phyloP scores from a whole-genome alignment of 2,888 invertebrate genomes.

The Xestia rhomboidea region DNA sequence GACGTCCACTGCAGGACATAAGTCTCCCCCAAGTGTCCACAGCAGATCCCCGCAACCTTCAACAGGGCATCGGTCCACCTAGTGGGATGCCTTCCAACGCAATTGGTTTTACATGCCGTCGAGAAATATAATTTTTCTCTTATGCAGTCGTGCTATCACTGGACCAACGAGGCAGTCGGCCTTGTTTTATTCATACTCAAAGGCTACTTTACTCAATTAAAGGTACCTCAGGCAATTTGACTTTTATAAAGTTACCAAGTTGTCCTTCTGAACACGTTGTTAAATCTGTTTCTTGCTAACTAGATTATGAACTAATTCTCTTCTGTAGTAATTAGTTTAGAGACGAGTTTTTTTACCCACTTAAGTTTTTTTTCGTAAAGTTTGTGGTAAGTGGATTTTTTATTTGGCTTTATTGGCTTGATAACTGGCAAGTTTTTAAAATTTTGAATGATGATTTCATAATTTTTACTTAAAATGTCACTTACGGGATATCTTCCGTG shows the following conservation, averaged over 20 bases:
- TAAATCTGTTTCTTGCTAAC: constrained; percentile 29
- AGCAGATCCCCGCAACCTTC: no score
- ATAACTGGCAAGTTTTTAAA: not conserved
- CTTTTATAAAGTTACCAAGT: constrained; percentile 40
- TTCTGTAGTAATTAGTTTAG: constrained; percentile 48
- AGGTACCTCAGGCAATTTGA: constrained; percentile 37
- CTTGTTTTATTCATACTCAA: constrained; percentile 14
- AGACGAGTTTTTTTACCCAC: not conserved
- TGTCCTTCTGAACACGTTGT: constrained; percentile 39
- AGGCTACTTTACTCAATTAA: constrained; percentile 30
- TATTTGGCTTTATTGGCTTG: not conserved
- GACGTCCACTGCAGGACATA: no score
- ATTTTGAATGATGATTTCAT: not conserved
- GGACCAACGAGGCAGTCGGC: not conserved
- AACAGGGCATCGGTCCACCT: no score
- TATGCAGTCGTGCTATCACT: not conserved
- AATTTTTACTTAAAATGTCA: no score
- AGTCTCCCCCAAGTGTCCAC: no score
- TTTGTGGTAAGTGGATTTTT: not conserved
- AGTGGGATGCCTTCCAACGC: no score
- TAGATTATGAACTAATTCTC: constrained; percentile 41
- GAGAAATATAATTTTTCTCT: no score
- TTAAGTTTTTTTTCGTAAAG: not conserved
- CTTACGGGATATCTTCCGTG: no score
- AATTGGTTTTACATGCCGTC: no score